Evolutionary conservation across 2,888 invertebrate genomes (phyloP).

Genomic region (Scrobipalpa costella): DNA sequence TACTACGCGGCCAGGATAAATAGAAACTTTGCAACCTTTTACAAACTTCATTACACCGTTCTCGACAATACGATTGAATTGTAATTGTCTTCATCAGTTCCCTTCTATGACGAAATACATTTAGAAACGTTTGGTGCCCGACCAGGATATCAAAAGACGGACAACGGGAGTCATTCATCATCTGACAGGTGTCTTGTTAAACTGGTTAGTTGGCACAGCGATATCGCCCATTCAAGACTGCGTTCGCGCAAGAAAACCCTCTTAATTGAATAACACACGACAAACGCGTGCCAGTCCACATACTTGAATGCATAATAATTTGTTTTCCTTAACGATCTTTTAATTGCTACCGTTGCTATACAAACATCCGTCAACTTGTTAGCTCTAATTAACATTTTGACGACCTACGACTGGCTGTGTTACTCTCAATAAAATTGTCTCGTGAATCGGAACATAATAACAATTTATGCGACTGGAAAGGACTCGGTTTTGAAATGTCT

Average conservation of each 20-base stretch:
- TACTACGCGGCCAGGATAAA: conserved; percentile 37
- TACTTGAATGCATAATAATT: conserved; percentile 20
- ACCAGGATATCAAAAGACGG: neutral
- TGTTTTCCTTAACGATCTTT: conserved; percentile 26
- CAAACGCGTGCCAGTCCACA: conserved; percentile 15
- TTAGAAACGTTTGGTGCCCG: no score
- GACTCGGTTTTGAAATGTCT: neutral
- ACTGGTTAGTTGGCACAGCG: conserved; percentile 38
- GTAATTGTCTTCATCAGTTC: neutral
- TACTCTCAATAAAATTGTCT: neutral
- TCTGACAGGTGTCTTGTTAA: neutral
- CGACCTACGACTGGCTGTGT: neutral
- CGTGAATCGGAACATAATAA: neutral
- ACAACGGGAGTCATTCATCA: neutral
- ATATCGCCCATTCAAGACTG: conserved; percentile 62
- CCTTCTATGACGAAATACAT: neutral
- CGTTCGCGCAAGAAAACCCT: conserved; percentile 52
- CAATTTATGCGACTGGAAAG: neutral
- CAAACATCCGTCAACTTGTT: conserved; percentile 9
- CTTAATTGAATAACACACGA: conserved; percentile 29
- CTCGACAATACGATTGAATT: neutral
- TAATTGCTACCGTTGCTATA: conserved; percentile 17
- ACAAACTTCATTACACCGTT: neutral
- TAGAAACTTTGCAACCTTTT: conserved; percentile 18
- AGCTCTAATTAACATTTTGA: conserved; percentile 1